Percentiles rank a stretch among this genome's conserved stretches.
These are phyloP conservation scores for Hirtodrosophila duncani DNA, from an alignment of 2,888 invertebrate species.

Conservation along the genomic window DNA sequence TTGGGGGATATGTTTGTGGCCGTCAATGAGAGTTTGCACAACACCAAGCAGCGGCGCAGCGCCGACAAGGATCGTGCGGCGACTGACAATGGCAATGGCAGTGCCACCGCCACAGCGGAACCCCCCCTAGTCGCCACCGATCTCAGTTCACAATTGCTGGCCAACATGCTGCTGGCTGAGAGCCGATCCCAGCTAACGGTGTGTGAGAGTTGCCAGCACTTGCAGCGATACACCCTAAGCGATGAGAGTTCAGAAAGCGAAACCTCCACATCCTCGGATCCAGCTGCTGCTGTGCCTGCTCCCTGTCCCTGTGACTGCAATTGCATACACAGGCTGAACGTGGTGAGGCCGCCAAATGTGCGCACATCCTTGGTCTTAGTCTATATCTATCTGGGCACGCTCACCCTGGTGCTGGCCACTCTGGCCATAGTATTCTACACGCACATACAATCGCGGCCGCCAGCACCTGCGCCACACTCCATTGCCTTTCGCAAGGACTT, in stretches of 20 bases:
- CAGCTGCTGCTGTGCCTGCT: not conserved
- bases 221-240: too few species aligned
- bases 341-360: not conserved
- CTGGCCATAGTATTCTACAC: slow-evolving; percentile 73
- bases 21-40: slow-evolving; percentile 70
- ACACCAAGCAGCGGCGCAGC: too few species aligned
- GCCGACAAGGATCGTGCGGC: too few species aligned
- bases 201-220: slow-evolving; percentile 34
- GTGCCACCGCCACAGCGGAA: not conserved
- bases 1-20: slow-evolving; percentile 75
- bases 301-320: slow-evolving; percentile 40
- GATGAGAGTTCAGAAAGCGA: too few species aligned
- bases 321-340: slow-evolving; percentile 28
- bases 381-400: slow-evolving; percentile 71
- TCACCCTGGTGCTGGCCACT: slow-evolving; percentile 69
- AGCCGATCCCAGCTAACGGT: not conserved
- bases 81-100: too few species aligned
- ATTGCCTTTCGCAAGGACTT: slow-evolving; percentile 58
- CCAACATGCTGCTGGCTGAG: slow-evolving; percentile 30
- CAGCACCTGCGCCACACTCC: slow-evolving; percentile 3
- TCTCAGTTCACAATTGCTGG: slow-evolving; percentile 13
- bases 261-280: too few species aligned
- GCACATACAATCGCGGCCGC: slow-evolving; percentile 41
- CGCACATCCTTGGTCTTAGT: slow-evolving; percentile 43
- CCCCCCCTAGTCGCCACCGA: not conserved